Evolutionary conservation across 2,888 invertebrate genomes (phyloP).

Genomic region (Branchellion lobata): DNA sequence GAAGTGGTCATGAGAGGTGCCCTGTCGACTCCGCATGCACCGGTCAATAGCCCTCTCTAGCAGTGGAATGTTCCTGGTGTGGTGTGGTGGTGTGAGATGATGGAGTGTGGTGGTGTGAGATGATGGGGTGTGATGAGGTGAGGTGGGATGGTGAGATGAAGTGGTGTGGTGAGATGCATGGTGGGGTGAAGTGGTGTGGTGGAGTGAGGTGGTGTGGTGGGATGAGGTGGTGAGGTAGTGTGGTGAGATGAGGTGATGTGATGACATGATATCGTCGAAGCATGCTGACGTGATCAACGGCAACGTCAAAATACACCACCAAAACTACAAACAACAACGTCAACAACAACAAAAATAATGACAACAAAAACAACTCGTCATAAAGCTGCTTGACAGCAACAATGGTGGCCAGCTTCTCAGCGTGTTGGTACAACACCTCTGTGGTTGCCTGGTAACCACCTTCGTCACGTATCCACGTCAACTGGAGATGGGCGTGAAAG

Average conservation of each 20-base stretch:
- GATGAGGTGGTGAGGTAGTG: not conserved
- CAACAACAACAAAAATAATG: no score
- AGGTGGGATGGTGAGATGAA: no score
- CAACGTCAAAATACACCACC: not conserved
- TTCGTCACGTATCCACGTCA: conserved; percentile 64
- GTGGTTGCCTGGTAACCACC: conserved; percentile 66
- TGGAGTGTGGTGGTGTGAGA: no score
- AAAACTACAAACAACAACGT: no score
- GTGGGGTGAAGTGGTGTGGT: no score
- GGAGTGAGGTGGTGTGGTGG: not conserved
- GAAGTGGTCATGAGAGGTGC: conserved; percentile 72
- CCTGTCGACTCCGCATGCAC: conserved; percentile 59
- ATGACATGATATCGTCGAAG: no score
- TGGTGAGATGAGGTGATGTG: no score
- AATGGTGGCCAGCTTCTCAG: conserved; percentile 78
- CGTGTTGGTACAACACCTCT: conserved; percentile 71
- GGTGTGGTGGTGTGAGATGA: no score
- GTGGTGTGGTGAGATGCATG: no score
- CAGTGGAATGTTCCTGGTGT: conserved; percentile 65
- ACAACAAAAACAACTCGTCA: conserved; percentile 66
- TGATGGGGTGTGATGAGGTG: no score
- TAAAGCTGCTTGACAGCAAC: conserved; percentile 72
- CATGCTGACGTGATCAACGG: no score
- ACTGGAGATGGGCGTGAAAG: conserved; percentile 55
- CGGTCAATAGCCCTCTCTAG: conserved; percentile 66